A percentile compares a stretch with the other conserved stretches of the same genome.
phyloP scores from a whole-genome alignment of 2,888 invertebrate species.

The Drosophila prolongata region DNA sequence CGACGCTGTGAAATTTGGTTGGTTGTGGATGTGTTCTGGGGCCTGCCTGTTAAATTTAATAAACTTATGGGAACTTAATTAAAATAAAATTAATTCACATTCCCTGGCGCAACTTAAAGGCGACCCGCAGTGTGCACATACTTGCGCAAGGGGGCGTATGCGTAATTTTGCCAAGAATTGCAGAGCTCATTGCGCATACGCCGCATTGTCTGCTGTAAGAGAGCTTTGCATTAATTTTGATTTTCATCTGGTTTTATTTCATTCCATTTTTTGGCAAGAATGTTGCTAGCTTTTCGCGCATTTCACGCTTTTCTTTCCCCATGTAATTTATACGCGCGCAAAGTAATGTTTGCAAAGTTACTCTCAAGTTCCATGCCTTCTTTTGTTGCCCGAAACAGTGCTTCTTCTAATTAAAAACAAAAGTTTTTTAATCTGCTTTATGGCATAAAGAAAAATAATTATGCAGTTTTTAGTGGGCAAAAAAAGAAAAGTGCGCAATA shows the following conservation, averaged over 20 bases:
- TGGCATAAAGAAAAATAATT: conserved; percentile 75
- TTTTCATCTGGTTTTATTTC: conserved; percentile 55
- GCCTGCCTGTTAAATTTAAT: conserved; percentile 51
- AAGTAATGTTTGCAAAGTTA: conserved; percentile 71
- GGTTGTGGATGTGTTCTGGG: conserved; percentile 34
- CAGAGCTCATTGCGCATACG: conserved; percentile 59
- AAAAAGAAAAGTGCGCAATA: conserved; percentile 26
- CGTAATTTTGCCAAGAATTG: conserved; percentile 42
- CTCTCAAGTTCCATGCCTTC: conserved; percentile 39
- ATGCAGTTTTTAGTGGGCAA: conserved; percentile 55
- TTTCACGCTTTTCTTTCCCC: conserved; percentile 37
- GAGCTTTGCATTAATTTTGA: conserved; percentile 68
- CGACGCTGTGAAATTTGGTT: conserved; percentile 20
- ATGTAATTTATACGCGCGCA: conserved; percentile 70
- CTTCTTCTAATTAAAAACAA: conserved; percentile 75
- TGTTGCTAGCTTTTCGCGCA: conserved; percentile 26
- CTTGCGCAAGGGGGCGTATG: conserved; percentile 41
- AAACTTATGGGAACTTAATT: conserved; percentile 61
- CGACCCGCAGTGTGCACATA: conserved; percentile 8
- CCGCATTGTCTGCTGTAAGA: conserved; percentile 51
- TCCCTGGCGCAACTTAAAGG: conserved; percentile 47
- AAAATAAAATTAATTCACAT: conserved; percentile 70
- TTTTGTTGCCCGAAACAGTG: conserved; percentile 64
- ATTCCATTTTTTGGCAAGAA: conserved; percentile 39
- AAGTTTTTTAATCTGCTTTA: conserved; percentile 79